phyloP scores from a whole-genome alignment of 2,113 vertebrate genomes.

The Benitochromis conjunctus region DNA sequence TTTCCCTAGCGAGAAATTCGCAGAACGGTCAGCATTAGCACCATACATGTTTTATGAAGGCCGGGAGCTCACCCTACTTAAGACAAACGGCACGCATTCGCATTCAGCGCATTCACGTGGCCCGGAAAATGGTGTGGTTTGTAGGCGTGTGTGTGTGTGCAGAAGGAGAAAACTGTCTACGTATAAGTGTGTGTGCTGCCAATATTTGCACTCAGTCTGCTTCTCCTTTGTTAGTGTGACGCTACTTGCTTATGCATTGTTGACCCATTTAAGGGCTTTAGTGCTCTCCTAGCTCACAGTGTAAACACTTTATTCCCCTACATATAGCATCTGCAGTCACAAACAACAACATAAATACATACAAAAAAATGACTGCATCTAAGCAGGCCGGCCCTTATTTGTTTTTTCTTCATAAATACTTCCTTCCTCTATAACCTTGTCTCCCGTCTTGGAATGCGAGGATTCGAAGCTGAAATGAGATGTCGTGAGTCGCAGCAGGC shows the following conservation, averaged over 20 bases:
- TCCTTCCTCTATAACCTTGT: not conserved
- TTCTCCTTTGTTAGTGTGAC: slow-evolving; percentile 11
- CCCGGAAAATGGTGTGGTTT: slow-evolving; percentile 7
- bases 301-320: not conserved
- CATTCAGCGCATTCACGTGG: not conserved
- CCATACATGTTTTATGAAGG: slow-evolving; percentile 57
- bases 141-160: not conserved
- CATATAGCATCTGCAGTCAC: not conserved
- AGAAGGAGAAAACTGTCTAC: not conserved
- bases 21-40: slow-evolving; percentile 48
- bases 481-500: slow-evolving; percentile 22
- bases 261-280: slow-evolving; percentile 61
- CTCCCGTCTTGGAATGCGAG: not conserved
- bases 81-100: not conserved
- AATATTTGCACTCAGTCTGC: slow-evolving; percentile 46
- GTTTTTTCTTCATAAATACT: not conserved
- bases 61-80: slow-evolving; percentile 34
- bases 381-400: not conserved
- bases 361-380: not conserved
- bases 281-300: not conserved
- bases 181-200: not conserved
- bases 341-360: not conserved
- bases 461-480: slow-evolving; percentile 31
- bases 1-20: slow-evolving; percentile 37
- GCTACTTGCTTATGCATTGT: slow-evolving; percentile 51